Conservation (phyloP, 2,113 vertebrate species). For the Perca schrenkii region DNA sequence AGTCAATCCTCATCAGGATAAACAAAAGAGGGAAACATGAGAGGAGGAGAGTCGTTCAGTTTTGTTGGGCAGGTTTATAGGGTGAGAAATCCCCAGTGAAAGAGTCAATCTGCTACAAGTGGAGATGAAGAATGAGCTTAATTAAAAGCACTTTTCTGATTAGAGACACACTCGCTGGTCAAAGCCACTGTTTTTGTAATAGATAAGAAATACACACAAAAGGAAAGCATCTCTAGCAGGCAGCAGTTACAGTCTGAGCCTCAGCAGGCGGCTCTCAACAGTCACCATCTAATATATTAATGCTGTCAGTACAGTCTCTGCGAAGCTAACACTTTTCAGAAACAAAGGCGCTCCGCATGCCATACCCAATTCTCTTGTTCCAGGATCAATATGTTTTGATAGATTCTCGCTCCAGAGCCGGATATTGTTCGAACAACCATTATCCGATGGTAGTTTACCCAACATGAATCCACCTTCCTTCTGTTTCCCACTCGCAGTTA, state of each 20-base stretch:
- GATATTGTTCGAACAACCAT: constrained; percentile 87
- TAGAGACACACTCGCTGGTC: constrained; percentile 31
- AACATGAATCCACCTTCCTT: constrained; percentile 84
- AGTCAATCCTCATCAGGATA: constrained; percentile 73
- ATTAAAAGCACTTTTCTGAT: constrained; percentile 70
- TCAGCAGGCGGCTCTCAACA: constrained; percentile 78
- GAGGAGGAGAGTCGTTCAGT: constrained; percentile 47
- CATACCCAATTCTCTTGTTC: constrained; percentile 85
- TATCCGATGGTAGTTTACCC: constrained; percentile 86
- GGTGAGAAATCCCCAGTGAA: constrained; percentile 57
- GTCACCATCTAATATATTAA: constrained; percentile 85
- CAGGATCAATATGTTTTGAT: constrained; percentile 89
- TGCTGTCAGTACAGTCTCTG: constrained; percentile 84
- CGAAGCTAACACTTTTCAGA: constrained; percentile 86
- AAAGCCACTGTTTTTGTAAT: constrained; percentile 47
- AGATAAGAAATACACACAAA: constrained; percentile 59
- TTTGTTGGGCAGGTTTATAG: constrained; percentile 35
- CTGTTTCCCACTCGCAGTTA: constrained; percentile 79
- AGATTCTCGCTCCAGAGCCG: constrained; percentile 84
- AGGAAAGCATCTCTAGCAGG: constrained; percentile 58
- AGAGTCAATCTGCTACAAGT: constrained; percentile 54
- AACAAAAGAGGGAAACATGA: constrained; percentile 71
- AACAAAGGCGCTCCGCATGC: constrained; percentile 83
- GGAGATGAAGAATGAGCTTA: constrained; percentile 62
- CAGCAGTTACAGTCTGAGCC: constrained; percentile 71